Conservation (phyloP, 2,113 vertebrate genomes). For the Chloropsis cyanopogon region DNA sequence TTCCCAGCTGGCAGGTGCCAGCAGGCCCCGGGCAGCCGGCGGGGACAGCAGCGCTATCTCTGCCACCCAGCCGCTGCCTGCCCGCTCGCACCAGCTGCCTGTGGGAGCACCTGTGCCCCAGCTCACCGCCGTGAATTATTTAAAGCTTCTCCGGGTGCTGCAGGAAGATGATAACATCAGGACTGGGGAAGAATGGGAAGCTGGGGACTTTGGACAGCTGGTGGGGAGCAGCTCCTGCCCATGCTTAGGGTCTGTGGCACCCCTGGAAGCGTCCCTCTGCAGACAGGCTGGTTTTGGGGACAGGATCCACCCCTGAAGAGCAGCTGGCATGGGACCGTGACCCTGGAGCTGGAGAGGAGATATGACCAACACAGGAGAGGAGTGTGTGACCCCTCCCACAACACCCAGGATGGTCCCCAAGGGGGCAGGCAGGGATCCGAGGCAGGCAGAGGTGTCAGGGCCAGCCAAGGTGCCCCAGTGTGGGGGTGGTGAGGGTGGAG, state of each 20-base stretch:
- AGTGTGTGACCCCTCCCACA: not conserved
- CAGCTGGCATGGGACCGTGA: not conserved
- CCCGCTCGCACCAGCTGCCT: slow-evolving; percentile 12
- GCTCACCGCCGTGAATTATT: slow-evolving; percentile 52
- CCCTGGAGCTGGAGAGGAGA: not conserved
- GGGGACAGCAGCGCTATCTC: not conserved
- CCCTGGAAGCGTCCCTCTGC: not conserved
- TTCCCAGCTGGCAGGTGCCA: not conserved
- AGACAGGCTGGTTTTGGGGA: not conserved
- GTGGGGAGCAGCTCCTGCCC: not conserved
- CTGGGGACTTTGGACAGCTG: not conserved
- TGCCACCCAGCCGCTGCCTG: slow-evolving; percentile 18
- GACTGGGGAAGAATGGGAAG: not conserved
- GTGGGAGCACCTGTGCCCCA: slow-evolving; percentile 36
- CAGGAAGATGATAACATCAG: not conserved
- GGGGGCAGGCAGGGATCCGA: not conserved
- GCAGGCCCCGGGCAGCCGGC: not conserved
- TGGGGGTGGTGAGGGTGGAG: not conserved
- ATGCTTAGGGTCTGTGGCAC: not conserved
- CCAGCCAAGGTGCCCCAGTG: not conserved
- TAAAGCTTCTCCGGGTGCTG: slow-evolving; percentile 3
- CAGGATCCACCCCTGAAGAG: not conserved
- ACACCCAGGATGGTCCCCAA: not conserved
- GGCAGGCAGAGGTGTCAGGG: not conserved
- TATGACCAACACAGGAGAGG: accelerated